Conservation (phyloP, 2,888 invertebrate species). For the Plebejus melissa region DNA sequence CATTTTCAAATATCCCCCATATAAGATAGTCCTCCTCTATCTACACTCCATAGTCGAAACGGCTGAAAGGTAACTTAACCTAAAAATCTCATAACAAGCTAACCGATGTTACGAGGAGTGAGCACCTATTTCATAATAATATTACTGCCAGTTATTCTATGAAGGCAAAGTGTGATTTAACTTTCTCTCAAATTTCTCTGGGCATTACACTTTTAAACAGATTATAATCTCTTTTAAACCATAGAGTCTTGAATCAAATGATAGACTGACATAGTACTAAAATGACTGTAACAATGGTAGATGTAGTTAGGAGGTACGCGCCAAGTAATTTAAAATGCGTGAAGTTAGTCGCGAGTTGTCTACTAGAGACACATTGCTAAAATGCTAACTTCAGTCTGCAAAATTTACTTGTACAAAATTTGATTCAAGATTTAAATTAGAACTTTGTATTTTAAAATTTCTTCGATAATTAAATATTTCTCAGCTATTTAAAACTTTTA, state of each 20-base stretch:
- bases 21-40: too few species aligned
- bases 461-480: constrained; percentile 5
- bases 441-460: not conserved
- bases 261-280: constrained; percentile 11
- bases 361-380: not conserved
- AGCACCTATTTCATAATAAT: not conserved
- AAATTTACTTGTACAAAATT: constrained; percentile 9
- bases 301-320: constrained; percentile 3
- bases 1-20: too few species aligned
- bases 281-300: constrained; percentile 3
- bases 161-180: constrained; percentile 9
- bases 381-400: not conserved
- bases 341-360: constrained; percentile 1
- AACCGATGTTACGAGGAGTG: not conserved
- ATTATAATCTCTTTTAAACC: constrained; percentile 14
- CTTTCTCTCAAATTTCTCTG: constrained; percentile 20
- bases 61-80: not conserved
- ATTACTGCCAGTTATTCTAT: constrained; percentile 17
- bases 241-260: constrained; percentile 12
- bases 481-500: not conserved
- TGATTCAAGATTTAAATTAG: constrained; percentile 21
- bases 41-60: not conserved
- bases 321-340: not conserved
- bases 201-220: constrained; percentile 21
- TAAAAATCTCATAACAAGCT: not conserved